Evolutionary conservation across 2,113 vertebrate genomes (phyloP), one percentile per base, ranked within the genome.

Genomic region (Chaetops frenatus): DNA sequence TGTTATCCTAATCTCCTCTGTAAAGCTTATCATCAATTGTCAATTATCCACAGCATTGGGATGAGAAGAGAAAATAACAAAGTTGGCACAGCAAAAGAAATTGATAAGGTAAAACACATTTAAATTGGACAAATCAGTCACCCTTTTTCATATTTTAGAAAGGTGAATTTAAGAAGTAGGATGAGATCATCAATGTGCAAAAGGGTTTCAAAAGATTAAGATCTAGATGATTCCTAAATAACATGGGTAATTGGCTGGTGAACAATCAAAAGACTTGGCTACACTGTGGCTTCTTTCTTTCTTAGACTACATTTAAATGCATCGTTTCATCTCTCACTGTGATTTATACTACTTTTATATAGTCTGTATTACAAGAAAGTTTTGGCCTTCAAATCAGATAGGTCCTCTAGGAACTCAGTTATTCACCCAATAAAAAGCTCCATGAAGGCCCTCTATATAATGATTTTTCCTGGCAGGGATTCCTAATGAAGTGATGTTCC

Each of bases 251-350:
- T 40, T 94, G 84, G 85, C 70, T 82, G 50, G 61, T 45, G 70
- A 91, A 91, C 66, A 93, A 90, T 94, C 84, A 90, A 91, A 95
- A 81, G 57, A 60, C 53, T 89, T 74, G 31, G 69, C 65, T 86
- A 27, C 15, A 54, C 35, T 47, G 50, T 0, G 0, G 40, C 66
- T 81, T 44, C 47, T 54, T 78, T 84, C 62, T 92, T 69, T 92
- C 73, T 50, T 58, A 7, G 53, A 86, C 28, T 51, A 11, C 5
- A 2, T 88, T 84, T 81, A 90, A 93, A 92, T 36, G 33, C 40
- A n/a, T 33, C 6, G 0, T 92, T 95, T 93, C 42, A 91, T 88
- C 60, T 92, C 56, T n/a, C 65, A 38, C 90, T 82, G 40, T 85
- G 79, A 92, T 96, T 94, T 92, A 89, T 33, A 57, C 69, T 48